Conservation (phyloP, 2,797 vertebrate genomes). For the Amniataba percoides region DNA sequence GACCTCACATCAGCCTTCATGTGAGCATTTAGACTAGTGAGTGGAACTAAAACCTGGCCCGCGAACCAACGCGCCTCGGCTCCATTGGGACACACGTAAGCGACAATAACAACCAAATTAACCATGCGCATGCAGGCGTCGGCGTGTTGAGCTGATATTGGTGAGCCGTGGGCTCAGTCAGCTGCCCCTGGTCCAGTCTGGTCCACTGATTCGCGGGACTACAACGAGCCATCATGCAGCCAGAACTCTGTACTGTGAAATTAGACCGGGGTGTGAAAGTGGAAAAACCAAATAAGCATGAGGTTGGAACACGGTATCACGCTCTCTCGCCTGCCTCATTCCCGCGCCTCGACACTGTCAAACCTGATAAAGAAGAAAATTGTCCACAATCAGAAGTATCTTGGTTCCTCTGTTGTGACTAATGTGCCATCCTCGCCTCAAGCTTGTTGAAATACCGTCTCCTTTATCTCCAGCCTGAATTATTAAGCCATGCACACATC, state of each 20-base stretch:
- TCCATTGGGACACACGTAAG: constrained; percentile 71
- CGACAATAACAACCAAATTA: constrained; percentile 77
- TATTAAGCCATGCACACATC: constrained; percentile 17
- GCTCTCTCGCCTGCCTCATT: constrained; percentile 61
- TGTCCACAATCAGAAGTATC: constrained; percentile 55
- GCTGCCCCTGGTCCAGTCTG: constrained; percentile 70
- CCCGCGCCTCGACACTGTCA: constrained; percentile 61
- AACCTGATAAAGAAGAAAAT: constrained; percentile 68
- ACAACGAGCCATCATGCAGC: constrained; percentile 65
- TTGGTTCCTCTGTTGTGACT: constrained; percentile 61
- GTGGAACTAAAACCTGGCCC: constrained; percentile 80
- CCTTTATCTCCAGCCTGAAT: constrained; percentile 37
- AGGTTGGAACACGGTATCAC: constrained; percentile 67
- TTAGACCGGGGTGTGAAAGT: constrained; percentile 78
- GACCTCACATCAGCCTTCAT: constrained; percentile 71
- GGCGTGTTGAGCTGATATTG: constrained; percentile 51
- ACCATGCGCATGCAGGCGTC: constrained; percentile 68
- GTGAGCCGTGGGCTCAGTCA: constrained; percentile 61
- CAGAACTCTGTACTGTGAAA: constrained; percentile 75
- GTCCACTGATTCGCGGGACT: constrained; percentile 77
- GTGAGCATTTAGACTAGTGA: constrained; percentile 78
- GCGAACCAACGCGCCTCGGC: constrained; percentile 60
- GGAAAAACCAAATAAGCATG: constrained; percentile 81
- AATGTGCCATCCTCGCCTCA: constrained; percentile 54
- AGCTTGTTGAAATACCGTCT: constrained; percentile 33